Evolutionary conservation across 2,797 vertebrate genomes (phyloP), one percentile per base, ranked within the genome.

Genomic region (Epinephelus coioides): DNA sequence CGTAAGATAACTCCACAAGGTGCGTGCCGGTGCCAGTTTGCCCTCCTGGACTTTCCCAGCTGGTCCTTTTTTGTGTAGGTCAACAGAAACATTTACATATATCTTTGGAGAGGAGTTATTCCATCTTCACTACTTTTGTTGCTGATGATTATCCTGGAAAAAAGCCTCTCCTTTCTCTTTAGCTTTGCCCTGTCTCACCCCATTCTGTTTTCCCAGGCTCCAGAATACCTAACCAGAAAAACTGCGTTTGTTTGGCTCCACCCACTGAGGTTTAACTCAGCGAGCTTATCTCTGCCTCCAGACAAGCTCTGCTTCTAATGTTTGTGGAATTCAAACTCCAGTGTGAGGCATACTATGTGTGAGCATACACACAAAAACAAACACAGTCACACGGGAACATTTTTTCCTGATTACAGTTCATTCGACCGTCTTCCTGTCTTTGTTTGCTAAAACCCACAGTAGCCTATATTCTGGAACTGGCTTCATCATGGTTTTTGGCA

Each of bases 211-310:
- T 55, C 60, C 34, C 12, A 6, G 17, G 51, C 30, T 30, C 51
- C 50, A 51, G 2, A 21, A 3, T 25, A 55, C 25, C 5, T n/a
- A 68, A 64, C 30, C 14, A 14, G 51, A 80, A 49, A 43, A 78
- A 43, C 34, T 51, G 44, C 15, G 15, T 9, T 21, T 55, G 40
- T 71, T 49, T 55, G 46, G 73, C 80, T 85, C 76, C 71, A 1
- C 82, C 76, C 62, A 74, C 76, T 10, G 76, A 82, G 69, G 64
- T 81, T 84, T 69, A 79, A 74, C 64, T 83, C 23, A 0, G n/a
- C 0, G 53, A 55, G 78, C 69, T 87, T 86, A 87, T 89, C 82
- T 82, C 73, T 74, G 70, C 64, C 75, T 82, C 64, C 86, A 84
- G 81, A 81, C 63, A 8, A 61, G 70, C 82, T 62, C 50, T 55